Base-by-base conservation (phyloP, 2,888 invertebrate species). In the Agrilus cyanescens region DNA sequence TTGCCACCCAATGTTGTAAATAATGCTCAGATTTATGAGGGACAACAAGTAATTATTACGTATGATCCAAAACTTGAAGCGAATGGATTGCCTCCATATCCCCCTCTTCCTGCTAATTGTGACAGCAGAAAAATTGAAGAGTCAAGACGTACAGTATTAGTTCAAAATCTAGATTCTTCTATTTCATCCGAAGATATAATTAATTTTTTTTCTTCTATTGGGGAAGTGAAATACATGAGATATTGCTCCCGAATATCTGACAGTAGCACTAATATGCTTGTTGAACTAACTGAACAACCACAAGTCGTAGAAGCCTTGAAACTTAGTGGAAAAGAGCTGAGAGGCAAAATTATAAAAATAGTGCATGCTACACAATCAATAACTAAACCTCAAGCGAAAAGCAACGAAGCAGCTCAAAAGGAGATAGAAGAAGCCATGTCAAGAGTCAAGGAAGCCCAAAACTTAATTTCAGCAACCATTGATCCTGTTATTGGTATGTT, bases 391-490 rank as follows among this genome's bases (percentile, higher is more conserved):
- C 91, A 91, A 62, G 87, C 91, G 0, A 94, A 95, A 65, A 93
- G 90, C 53, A 93, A 93, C 61, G 93, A 94, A 62, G 93, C 91
- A 2, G 94, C 94, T 0, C 89, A 94, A 59, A 79, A 86, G 35
- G 95, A 95, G 69, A 93, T 96, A 43, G 94, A 95, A 64, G 94
- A 94, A 64, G 95, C 94, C 1, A 94, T 98, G 93, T 87, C 90
- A 36, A 75, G 94, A 48, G 93, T 95, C 0, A 93, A 93, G 61
- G 95, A 96, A 68, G 94, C 94, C 0, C 94, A 95, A 66, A 89
- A 87, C 62, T 76, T 94, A 57, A 91, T 96, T 49, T 88, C 91
- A 1, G 94, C 93, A 7, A 89, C 91, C 12, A 90, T 94, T 49
- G 93, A 90, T 68, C 89, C 89, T 0, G 86, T 89, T 42, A 88